phyloP scores from a whole-genome alignment of 2,113 vertebrate species.

The Thinocorus orbignyianus region DNA sequence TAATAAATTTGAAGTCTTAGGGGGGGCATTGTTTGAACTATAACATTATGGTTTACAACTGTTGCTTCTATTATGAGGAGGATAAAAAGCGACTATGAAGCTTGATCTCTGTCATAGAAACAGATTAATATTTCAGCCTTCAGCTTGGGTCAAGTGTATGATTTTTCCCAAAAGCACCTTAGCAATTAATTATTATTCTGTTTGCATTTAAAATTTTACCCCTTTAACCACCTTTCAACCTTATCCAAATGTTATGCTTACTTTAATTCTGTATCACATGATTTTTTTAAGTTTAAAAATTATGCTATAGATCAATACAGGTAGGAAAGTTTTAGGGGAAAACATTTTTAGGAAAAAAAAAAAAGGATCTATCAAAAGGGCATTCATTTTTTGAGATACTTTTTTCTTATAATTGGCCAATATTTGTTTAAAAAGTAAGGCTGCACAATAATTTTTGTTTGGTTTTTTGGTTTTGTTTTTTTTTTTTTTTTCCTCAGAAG shows the following conservation, averaged over 20 bases:
- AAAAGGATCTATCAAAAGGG: background rate
- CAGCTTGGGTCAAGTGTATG: slow-evolving; percentile 81
- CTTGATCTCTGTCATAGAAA: slow-evolving; percentile 82
- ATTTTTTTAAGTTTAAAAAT: background rate
- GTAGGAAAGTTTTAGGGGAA: background rate
- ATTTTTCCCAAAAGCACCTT: slow-evolving; percentile 80
- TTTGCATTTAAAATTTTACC: slow-evolving; percentile 72
- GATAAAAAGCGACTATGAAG: slow-evolving; percentile 79
- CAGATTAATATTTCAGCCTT: slow-evolving; percentile 83
- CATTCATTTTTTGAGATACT: background rate
- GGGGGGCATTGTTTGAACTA: slow-evolving; percentile 85
- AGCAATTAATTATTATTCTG: slow-evolving; percentile 80
- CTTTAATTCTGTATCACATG: background rate
- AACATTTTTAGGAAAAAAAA: background rate
- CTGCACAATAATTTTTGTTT: background rate
- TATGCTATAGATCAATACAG: background rate
- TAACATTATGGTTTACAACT: slow-evolving; percentile 88
- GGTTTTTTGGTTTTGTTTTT: background rate
- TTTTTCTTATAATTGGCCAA: background rate
- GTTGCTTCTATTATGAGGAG: slow-evolving; percentile 84
- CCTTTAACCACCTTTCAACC: slow-evolving; percentile 32
- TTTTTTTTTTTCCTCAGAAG: background rate
- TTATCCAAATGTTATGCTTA: slow-evolving; percentile 38
- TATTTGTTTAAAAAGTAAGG: slow-evolving; percentile 11
- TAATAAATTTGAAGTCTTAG: slow-evolving; percentile 87